Percentiles rank a stretch among this genome's conserved stretches.
Evolutionary conservation across 2,113 vertebrate genomes (phyloP).

Genomic region (Xenus cinereus): DNA sequence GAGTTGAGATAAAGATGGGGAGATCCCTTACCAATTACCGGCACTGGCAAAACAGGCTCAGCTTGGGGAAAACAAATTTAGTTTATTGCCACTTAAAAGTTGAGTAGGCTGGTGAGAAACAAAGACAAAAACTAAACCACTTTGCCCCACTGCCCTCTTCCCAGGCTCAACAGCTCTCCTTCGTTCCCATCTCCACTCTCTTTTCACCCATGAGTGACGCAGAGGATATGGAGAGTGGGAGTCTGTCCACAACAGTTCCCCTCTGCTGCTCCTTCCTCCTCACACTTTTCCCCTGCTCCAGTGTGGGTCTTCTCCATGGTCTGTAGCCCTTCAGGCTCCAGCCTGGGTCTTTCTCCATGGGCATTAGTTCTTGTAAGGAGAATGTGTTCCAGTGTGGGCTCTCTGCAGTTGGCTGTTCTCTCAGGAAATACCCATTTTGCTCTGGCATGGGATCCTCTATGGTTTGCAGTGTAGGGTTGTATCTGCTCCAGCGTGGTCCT

Average conservation of each 20-base stretch:
- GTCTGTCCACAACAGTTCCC: rapidly evolving
- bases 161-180: neutral
- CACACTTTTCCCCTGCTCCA: neutral
- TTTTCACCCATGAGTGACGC: neutral
- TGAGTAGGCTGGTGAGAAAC: neutral
- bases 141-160: rapidly evolving
- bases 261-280: neutral
- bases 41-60: neutral
- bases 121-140: neutral
- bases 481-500: neutral
- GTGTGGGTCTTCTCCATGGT: neutral
- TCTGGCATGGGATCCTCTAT: rapidly evolving
- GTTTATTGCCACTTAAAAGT: neutral
- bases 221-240: neutral
- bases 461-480: neutral
- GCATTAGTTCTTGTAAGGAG: neutral
- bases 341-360: neutral
- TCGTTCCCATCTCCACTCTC: rapidly evolving
- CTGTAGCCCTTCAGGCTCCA: neutral
- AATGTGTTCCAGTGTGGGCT: neutral
- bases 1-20: neutral
- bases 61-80: neutral
- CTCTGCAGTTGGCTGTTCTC: neutral
- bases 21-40: neutral
- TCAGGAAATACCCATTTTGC: neutral